Evolutionary conservation across 2,797 vertebrate species (phyloP).

Genomic region (Gymnopithys bicolor): DNA sequence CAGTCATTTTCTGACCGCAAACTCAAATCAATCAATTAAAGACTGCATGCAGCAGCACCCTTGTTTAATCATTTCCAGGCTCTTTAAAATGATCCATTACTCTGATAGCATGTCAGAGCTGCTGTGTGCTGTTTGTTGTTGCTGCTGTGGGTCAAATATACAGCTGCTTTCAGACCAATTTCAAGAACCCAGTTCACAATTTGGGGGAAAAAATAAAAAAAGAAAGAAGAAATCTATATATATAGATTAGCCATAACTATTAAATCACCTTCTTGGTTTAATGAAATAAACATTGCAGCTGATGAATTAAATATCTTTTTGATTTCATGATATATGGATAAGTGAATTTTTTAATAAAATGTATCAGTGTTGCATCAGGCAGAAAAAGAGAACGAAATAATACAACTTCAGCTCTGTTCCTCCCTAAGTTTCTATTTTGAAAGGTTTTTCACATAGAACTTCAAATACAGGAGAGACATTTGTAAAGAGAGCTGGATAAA

Average conservation of each 20-base stretch:
- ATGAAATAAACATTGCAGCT: not conserved
- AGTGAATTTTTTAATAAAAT: not conserved
- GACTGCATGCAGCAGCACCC: conserved; percentile 71
- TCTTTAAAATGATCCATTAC: conserved; percentile 71
- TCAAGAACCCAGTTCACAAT: conserved; percentile 11
- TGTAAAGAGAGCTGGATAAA: not conserved
- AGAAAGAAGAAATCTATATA: not conserved
- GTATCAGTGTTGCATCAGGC: not conserved
- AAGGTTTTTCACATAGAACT: not conserved
- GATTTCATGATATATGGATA: not conserved
- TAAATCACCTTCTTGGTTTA: not conserved
- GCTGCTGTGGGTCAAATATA: conserved; percentile 57
- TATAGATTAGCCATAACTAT: not conserved
- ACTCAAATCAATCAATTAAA: conserved; percentile 85
- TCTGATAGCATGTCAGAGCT: conserved; percentile 57
- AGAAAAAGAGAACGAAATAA: not conserved
- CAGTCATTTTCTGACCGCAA: conserved; percentile 82
- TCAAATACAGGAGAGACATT: not conserved
- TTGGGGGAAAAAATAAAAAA: not conserved
- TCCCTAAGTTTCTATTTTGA: not conserved
- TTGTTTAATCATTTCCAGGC: conserved; percentile 80
- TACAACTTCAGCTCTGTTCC: not conserved
- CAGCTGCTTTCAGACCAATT: conserved; percentile 44
- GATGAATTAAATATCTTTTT: not conserved
- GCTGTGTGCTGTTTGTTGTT: conserved; percentile 64